Evolutionary conservation across 2,113 vertebrate genomes (phyloP).

Genomic region (Macrotus californicus): DNA sequence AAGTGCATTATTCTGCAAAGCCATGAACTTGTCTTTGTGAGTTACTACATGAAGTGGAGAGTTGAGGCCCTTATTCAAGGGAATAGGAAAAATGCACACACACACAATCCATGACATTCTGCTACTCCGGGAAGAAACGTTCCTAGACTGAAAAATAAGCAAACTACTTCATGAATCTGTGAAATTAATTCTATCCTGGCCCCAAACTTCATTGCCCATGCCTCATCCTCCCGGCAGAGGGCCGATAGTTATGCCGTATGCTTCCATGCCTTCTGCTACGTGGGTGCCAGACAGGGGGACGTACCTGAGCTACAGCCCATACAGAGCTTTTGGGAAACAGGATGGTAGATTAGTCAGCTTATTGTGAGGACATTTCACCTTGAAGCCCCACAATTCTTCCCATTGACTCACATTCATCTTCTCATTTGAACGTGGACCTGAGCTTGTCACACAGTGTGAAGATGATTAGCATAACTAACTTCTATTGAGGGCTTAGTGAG

Average conservation of each 20-base stretch:
- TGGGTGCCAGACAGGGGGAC: background rate
- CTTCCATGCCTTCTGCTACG: background rate
- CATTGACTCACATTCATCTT: background rate
- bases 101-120: background rate
- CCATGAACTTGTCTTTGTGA: background rate
- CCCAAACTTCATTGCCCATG: background rate
- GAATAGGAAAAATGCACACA: background rate
- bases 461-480: background rate
- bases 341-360: background rate
- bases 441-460: background rate
- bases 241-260: rapidly evolving
- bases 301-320: background rate
- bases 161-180: background rate
- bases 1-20: background rate
- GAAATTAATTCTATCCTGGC: background rate
- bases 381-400: background rate
- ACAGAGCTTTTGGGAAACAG: background rate
- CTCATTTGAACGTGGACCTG: background rate
- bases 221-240: background rate
- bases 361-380: background rate
- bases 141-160: background rate
- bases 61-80: background rate
- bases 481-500: background rate
- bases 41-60: background rate
- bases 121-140: background rate